Evolutionary conservation across 2,888 invertebrate species (phyloP), one percentile per base, ranked within the genome.

Genomic region (Beris morrisii): DNA sequence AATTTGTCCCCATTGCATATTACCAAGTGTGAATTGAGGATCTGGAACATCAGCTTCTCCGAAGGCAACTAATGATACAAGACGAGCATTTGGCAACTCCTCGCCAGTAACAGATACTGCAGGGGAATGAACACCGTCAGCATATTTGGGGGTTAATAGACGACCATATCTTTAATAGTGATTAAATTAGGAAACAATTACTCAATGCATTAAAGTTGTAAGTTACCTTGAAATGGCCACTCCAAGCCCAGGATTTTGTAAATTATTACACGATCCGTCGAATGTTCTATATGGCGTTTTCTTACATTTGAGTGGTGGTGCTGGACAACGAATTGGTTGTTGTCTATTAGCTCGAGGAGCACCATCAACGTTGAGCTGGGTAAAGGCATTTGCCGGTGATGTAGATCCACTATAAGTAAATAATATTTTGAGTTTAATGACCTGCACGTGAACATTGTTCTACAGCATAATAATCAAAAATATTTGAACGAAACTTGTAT

Each of bases 191-290:
- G 7, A 38, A 7, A 38, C 9, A 13, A 48, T 48, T 48, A n/a
- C 54, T 7, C 38, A 38, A 55, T 31, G 43, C 3, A 43, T 55
- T n/a, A 13, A 32, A 45, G 1, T n/a, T 11, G 32, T 15, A 30
- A 50, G 22, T 65, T 71, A 76, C 73, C 87, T 87, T 0, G 88
- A 88, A 73, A 90, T 88, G 0, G 92, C 87, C 59, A 85, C 84
- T 12, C 98, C 98, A 86, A 91, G 88, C 6, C 87, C 85, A 0
- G 97, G 93, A 72, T 91, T 86, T 67, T 86, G 83, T 57, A 92
- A 80, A 79, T 99, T 98, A 79, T 99, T 99, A 78, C 99, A 99
- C 1, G 94, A 88, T 0, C 98, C 98, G 78, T 98, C 97, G 69
- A 90, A 85, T 0, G 91, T 86, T 57, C 94, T 84, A 78, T 92